Evolutionary conservation across 2,113 vertebrate species (phyloP), one percentile per base, ranked within the genome.

Genomic region (Larimichthys crocea): DNA sequence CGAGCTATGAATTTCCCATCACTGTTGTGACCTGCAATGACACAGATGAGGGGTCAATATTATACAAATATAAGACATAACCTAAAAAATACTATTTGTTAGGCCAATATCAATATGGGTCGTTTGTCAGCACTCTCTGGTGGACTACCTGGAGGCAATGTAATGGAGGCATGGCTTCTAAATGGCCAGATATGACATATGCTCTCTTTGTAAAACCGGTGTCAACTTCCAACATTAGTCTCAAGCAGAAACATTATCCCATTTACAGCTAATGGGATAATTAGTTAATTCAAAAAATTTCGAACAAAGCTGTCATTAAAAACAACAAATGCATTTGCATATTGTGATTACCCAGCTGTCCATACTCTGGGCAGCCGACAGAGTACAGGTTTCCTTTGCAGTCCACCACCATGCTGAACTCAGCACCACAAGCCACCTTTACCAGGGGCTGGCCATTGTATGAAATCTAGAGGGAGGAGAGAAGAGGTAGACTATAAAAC

Each of bases 321-420:
- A 14, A 57, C 29, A 26, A 14, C 4, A 20, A 16, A 5, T 11
- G 12, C 12, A 22, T 24, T 19, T 40, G 20, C 16, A 49, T 20
- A 8, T 8, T 22, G 7, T 12, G n/a, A 69, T 10, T 96, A 99
- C 98, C 97, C 76, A 99, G 94, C 94, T 99, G 98, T 61, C 98
- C 97, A 0, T 99, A 99, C 68, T 99, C 98, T 0, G 97, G 98
- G 87, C 97, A 98, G 60, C 98, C 98, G 0, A 99, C 99, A 49
- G 98, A 99, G 74, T 98, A 99, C 24, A 99, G 94, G 94, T 99
- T 99, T 35, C 98, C 98, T 93, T 99, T 98, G 91, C 98, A 99
- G 91, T 99, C 98, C 94, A 98, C 97, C 82, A 98, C 96, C 97
- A 99, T 99, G 86, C 97, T 98, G 95, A 99, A 99, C 55, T 99